Evolutionary conservation across 2,797 vertebrate genomes (phyloP).

Genomic region (Lagocephalus sceleratus): DNA sequence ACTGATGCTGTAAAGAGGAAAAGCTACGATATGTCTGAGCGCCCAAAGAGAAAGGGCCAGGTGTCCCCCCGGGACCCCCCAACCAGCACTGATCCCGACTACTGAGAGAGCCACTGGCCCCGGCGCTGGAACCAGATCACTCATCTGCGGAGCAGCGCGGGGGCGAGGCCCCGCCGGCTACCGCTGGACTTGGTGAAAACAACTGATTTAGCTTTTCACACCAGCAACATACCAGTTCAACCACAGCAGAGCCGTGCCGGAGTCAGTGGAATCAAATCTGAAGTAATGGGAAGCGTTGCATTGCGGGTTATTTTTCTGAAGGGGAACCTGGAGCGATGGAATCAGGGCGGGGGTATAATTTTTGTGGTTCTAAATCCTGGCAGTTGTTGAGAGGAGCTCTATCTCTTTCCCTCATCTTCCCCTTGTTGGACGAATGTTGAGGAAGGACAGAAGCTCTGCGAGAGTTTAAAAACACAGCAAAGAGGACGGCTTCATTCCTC

Average conservation of each 20-base stretch:
- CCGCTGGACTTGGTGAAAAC: constrained; percentile 21
- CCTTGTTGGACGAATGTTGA: constrained; percentile 63
- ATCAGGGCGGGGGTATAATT: constrained; percentile 34
- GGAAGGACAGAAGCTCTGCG: constrained; percentile 62
- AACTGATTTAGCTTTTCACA: neutral
- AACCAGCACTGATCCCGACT: constrained; percentile 48
- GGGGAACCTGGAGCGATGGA: constrained; percentile 5
- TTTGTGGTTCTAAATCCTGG: constrained; percentile 50
- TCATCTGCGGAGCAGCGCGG: constrained; percentile 55
- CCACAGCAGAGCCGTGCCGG: neutral
- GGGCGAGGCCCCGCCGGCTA: constrained; percentile 34
- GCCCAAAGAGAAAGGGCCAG: constrained; percentile 71
- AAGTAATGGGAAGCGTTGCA: constrained; percentile 29
- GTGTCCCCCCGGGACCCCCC: constrained; percentile 40
- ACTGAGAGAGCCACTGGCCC: constrained; percentile 53
- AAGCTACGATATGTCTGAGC: constrained; percentile 61
- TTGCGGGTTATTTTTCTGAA: constrained; percentile 13
- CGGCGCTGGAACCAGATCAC: constrained; percentile 57
- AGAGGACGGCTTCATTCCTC: constrained; percentile 38
- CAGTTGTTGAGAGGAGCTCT: constrained; percentile 52
- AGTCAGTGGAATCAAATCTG: constrained; percentile 1
- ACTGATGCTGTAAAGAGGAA: constrained; percentile 56
- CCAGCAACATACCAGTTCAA: neutral
- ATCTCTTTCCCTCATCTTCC: constrained; percentile 68
- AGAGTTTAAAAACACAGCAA: constrained; percentile 64